Evolutionary conservation across 2,888 invertebrate genomes (phyloP).

Genomic region (Ceriagrion tenellum): DNA sequence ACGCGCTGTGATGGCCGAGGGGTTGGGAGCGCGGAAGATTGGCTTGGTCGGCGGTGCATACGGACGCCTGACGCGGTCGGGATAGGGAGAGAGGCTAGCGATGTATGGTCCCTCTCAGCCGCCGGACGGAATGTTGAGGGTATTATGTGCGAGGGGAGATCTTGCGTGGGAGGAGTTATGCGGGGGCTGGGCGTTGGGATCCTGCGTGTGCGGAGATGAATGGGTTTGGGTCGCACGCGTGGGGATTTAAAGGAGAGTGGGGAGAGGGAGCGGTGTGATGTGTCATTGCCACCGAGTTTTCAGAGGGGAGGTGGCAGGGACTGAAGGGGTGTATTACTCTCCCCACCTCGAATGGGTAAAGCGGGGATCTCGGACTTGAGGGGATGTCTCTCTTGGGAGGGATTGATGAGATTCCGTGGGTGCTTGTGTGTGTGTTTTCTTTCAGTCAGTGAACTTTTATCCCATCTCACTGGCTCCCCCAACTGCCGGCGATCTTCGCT

Average conservation of each 20-base stretch:
- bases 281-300: not conserved
- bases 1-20: not conserved
- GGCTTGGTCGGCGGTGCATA: not conserved
- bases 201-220: not conserved
- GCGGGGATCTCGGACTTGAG: not conserved
- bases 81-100: not conserved
- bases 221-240: not conserved
- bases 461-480: not conserved
- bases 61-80: not conserved
- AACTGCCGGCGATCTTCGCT: not conserved
- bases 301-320: not conserved
- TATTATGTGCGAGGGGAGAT: not conserved
- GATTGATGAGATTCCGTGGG: not conserved
- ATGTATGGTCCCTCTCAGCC: not conserved
- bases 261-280: not conserved
- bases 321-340: too few species aligned
- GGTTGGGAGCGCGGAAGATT: not conserved
- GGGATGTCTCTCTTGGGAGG: not conserved
- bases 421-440: not conserved
- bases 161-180: not conserved
- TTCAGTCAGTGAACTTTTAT: constrained; percentile 18
- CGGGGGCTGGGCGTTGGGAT: not conserved
- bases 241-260: not conserved
- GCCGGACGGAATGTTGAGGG: not conserved
- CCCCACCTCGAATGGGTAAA: too few species aligned